phyloP scores from a whole-genome alignment of 2,113 vertebrate genomes.

The Pseudopodoces humilis region DNA sequence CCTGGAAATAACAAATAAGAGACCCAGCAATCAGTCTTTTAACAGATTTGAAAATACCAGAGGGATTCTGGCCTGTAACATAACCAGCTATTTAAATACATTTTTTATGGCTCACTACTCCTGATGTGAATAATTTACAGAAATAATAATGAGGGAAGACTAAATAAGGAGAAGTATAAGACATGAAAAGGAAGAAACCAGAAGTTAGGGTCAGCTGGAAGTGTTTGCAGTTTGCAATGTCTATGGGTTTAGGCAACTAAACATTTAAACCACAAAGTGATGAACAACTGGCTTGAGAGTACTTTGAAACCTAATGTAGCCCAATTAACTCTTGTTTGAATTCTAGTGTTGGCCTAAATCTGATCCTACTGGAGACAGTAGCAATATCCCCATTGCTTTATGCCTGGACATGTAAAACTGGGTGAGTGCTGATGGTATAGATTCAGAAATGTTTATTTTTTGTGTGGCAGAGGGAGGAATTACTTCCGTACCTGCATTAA shows the following conservation, averaged over 20 bases:
- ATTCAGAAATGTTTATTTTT: neutral
- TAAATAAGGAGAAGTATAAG: neutral
- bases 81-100: neutral
- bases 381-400: neutral
- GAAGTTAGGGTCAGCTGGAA: neutral
- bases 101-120: slow-evolving; percentile 1
- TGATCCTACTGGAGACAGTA: neutral
- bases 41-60: neutral
- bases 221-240: neutral
- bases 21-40: neutral
- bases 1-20: neutral
- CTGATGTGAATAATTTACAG: slow-evolving; percentile 27
- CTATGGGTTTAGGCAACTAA: slow-evolving; percentile 10
- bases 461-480: neutral
- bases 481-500: neutral
- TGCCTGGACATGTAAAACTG: neutral
- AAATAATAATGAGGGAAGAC: slow-evolving; percentile 37
- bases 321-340: neutral
- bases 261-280: slow-evolving; percentile 31
- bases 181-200: neutral
- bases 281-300: neutral
- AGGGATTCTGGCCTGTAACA: neutral
- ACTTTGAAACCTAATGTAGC: neutral
- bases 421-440: neutral
- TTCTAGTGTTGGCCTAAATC: neutral